These are phyloP conservation scores for Muricea muricata DNA, from an alignment of 92 coral and sea anemone genomes.

Conservation along the genomic window DNA sequence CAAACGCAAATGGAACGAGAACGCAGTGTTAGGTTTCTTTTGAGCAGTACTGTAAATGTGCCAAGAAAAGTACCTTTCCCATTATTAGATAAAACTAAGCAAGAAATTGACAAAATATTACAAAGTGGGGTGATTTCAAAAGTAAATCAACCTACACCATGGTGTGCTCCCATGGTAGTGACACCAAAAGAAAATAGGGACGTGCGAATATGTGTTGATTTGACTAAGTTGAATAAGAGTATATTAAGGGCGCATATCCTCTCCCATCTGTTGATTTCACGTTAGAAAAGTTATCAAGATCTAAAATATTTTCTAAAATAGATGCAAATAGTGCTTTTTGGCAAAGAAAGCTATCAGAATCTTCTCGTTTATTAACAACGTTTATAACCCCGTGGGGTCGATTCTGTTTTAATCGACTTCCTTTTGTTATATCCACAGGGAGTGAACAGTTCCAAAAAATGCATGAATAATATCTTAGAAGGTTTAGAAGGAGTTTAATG, in stretches of 20 bases:
- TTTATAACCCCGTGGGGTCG: conserved; percentile 65
- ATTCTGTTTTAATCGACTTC: no score
- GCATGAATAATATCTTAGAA: conserved; percentile 52
- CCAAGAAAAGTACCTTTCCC: conserved; percentile 44
- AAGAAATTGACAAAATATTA: conserved; percentile 6
- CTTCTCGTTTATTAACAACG: conserved; percentile 34
- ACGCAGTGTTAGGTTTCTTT: no score
- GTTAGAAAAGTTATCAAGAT: not conserved
- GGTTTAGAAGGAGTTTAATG: conserved; percentile 50
- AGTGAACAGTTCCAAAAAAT: conserved; percentile 63
- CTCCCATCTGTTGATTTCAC: conserved; percentile 58
- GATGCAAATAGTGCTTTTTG: not conserved
- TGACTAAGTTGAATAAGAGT: conserved; percentile 53
- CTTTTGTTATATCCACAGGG: conserved; percentile 58
- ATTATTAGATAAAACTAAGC: conserved; percentile 26
- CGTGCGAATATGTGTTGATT: conserved; percentile 69
- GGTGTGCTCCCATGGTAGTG: no score
- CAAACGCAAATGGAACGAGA: no score
- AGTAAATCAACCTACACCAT: conserved; percentile 37
- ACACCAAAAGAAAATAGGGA: conserved; percentile 56
- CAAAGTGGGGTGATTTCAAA: conserved; percentile 27
- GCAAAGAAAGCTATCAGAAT: conserved; percentile 14
- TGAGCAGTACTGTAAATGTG: no score
- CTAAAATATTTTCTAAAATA: not conserved
- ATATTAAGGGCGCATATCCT: conserved; percentile 56